Percentiles rank a stretch among this genome's conserved stretches.
Conservation (phyloP, 2,113 vertebrate species). For the Herpetotheres cachinnans region DNA sequence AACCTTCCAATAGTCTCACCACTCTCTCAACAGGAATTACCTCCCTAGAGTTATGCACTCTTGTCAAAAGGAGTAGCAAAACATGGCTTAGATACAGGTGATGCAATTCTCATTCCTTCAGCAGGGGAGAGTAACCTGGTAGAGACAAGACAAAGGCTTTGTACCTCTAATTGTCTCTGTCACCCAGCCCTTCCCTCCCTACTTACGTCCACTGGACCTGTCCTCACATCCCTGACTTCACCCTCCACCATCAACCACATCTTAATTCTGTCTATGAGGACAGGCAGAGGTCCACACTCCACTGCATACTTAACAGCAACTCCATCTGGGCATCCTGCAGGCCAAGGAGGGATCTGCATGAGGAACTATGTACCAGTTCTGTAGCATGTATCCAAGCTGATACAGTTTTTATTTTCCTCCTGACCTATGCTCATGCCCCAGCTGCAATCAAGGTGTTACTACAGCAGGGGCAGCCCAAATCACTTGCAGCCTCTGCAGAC, state of each 20-base stretch:
- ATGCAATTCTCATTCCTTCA: conserved; percentile 2
- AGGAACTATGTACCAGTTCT: background rate
- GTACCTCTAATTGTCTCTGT: background rate
- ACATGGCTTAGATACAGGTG: background rate
- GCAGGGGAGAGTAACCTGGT: background rate
- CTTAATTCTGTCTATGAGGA: background rate
- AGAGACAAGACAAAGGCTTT: background rate
- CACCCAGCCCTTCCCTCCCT: background rate
- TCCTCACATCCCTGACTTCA: background rate
- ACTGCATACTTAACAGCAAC: background rate
- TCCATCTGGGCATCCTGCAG: background rate
- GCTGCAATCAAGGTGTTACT: background rate
- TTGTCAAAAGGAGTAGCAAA: background rate
- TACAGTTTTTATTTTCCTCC: background rate
- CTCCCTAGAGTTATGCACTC: background rate
- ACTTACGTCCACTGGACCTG: background rate
- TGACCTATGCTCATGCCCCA: background rate
- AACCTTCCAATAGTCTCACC: background rate
- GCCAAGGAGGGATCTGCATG: rapidly evolving
- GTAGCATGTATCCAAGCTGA: background rate
- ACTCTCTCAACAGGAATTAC: background rate
- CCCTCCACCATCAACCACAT: background rate
- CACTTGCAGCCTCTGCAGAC: background rate
- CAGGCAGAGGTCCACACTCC: background rate
- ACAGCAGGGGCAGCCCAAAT: background rate